A percentile compares a stretch with the other conserved stretches of the same genome.
These are phyloP conservation scores for Ascidia mentula DNA, from an alignment of 23 tunicate species.

Conservation along the genomic window DNA sequence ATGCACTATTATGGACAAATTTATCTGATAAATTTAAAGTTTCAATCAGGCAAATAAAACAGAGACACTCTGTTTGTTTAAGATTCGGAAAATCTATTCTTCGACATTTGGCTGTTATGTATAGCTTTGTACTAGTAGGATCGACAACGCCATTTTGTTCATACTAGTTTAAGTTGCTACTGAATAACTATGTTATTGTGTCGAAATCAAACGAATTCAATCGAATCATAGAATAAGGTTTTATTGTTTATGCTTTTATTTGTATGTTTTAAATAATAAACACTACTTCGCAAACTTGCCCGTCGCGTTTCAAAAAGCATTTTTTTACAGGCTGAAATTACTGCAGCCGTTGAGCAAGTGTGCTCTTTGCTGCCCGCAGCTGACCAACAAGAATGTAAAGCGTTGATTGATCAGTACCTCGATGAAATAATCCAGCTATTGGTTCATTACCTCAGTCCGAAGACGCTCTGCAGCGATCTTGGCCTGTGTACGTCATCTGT, in stretches of 20 bases:
- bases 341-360: slow-evolving; percentile 36
- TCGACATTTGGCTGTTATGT: neutral
- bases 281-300: no score
- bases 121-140: no score
- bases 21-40: no score
- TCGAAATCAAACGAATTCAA: no score
- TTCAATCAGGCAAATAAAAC: no score
- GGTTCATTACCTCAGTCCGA: slow-evolving; percentile 21
- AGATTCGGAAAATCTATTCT: neutral
- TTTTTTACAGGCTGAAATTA: slow-evolving; percentile 39
- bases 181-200: no score
- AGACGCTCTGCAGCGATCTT: slow-evolving; percentile 25
- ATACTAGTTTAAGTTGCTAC: no score
- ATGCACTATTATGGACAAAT: no score
- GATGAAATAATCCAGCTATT: slow-evolving; percentile 9
- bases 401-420: slow-evolving; percentile 16
- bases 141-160: no score
- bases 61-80: neutral
- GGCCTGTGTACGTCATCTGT: slow-evolving; percentile 30
- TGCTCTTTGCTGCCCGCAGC: slow-evolving; percentile 34
- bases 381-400: slow-evolving; percentile 24
- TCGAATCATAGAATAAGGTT: no score
- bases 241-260: no score
- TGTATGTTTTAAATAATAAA: no score
- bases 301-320: neutral